A percentile compares a stretch with the other conserved stretches of the same genome.
Evolutionary conservation across 2,113 vertebrate species (phyloP).

Genomic region (Pongo pygmaeus): DNA sequence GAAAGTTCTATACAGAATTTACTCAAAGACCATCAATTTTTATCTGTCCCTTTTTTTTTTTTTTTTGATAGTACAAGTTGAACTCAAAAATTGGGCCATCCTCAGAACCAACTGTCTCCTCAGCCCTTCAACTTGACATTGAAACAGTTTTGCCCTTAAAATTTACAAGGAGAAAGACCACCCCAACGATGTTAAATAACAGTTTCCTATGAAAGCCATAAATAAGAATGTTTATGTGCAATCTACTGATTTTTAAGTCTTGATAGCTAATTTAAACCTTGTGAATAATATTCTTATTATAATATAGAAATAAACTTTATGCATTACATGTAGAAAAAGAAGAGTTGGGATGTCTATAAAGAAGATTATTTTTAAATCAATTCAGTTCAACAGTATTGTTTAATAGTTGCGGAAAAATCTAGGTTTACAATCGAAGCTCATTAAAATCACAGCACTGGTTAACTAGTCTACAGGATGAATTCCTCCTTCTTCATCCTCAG

Average conservation of each 20-base stretch:
- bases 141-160: not conserved
- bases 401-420: not conserved
- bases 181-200: not conserved
- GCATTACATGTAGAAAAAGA: not conserved
- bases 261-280: not conserved
- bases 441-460: not conserved
- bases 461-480: not conserved
- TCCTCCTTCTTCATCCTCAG: not conserved
- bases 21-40: not conserved
- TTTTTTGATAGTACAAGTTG: not conserved
- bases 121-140: not conserved
- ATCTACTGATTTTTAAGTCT: not conserved
- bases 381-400: not conserved
- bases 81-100: not conserved
- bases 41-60: not conserved
- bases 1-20: not conserved
- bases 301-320: not conserved
- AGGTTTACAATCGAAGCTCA: not conserved
- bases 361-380: not conserved
- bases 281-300: not conserved
- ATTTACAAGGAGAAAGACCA: not conserved
- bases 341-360: not conserved
- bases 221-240: not conserved
- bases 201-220: not conserved
- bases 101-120: not conserved